Base-by-base conservation (phyloP, 37 sponge, comb jelly and placozoan genomes). In the Oopsacas minuta region DNA sequence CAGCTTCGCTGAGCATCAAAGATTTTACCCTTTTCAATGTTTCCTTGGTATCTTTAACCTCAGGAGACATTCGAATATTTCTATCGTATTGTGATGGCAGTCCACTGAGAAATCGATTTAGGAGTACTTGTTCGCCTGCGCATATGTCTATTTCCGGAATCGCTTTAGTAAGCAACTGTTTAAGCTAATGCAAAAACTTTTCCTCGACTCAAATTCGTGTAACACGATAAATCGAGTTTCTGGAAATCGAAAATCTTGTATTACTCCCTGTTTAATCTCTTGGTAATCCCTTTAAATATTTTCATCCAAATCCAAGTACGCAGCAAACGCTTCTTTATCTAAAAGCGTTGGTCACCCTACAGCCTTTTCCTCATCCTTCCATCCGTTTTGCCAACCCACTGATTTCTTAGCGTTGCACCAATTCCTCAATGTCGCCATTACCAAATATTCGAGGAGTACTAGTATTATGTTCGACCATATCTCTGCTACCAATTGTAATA, bases 311-410 rank as follows among this genome's bases (percentile, higher is more conserved):
- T 61, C 75, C 75, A 61, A 20, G 22, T 61, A 61, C 5, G 28
- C 75, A 25, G 75, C 75, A n/a, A 61, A n/a, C 7, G 75, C 75
- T 61, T 61, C 75, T 12, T 61, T 61, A 25, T 61, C 75, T n/a
- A 61, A 12, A n/a, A 61, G 75, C 22, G 75, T 61, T 61, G 75
- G 75, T 61, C 22, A 61, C 30, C 75, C 1, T 25, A 61, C 32
- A 61, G 75, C 75, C 75, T 61, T 61, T 61, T 61, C 75, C 75
- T 61, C 30, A 25, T 61, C 75, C 75, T 61, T 61, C 75, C 75
- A 61, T 34, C 75, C 75, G 28, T 61, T n/a, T 61, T 32, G 75
- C 75, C 30, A 34, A 25, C 28, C 32, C 75, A 61, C 75, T 32
- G 5, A 61, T 61, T n/a, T 61, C 75, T 32, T 61, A 61, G 75